Base-by-base conservation (phyloP, 1,140 invertebrate genomes). In the Andricus grossulariae region DNA sequence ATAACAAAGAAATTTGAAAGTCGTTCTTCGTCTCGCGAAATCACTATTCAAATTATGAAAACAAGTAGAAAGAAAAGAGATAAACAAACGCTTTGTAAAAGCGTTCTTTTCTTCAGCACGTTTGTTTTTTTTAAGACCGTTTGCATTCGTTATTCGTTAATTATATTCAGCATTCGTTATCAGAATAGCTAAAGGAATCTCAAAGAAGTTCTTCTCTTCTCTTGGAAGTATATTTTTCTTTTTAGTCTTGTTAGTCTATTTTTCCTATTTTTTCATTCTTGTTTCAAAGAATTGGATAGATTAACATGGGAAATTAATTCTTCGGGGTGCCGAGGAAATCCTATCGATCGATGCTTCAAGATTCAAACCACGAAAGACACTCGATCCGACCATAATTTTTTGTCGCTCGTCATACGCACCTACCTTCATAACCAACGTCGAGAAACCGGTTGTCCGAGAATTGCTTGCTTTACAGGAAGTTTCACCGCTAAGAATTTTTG, bases 281-380 rank as follows among this genome's bases (percentile, higher is more conserved):
- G n/a, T 66, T 39, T 66, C 6, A 3, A 2, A n/a, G 10, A 39
- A 39, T 60, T 25, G 15, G n/a, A 66, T 16, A n/a, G 16, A 66
- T 39, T 39, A 66, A 66, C 6, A 25, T 39, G 60, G 25, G 25
- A 66, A 66, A 78, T 79, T 75, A 73, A 74, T 16, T 49, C 78
- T 82, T 83, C 77, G 79, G 80, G 50, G 76, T 80, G 76, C 18
- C 21, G 74, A 78, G 80, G 82, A 80, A 83, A 83, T 71, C 51
- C 77, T 78, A 78, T 80, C 82, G 82, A 83, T 80, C 79, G 77
- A 79, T 80, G 82, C 51, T 60, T 75, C 72, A 71, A 60, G 60
- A 66, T 39, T 7, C 75, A 75, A 60, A 83, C 82, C 79, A 73
- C 79, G 71, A 19, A 70, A 70, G 82, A 81, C 79, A 83, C 76